Base-by-base conservation (phyloP, 2,797 vertebrate genomes). In the Gobio occitaniae region DNA sequence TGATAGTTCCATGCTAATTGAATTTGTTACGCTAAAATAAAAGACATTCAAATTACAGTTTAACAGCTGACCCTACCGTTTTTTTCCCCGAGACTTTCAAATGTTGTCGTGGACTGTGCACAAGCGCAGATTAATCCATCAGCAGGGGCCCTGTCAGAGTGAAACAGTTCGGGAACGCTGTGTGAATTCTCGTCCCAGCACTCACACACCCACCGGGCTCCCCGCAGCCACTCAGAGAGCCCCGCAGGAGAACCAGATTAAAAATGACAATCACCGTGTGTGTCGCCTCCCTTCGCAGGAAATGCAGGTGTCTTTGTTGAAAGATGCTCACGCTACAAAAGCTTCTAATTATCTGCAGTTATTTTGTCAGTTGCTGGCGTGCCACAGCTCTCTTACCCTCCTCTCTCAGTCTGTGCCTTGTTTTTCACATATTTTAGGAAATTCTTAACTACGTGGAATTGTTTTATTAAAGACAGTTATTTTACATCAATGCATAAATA, bases 251-350 rank as follows among this genome's bases (percentile, higher is more conserved):
- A 83, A 88, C 90, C 88, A 95, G 93, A 95, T 95, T 94, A 95
- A 95, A 95, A 94, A 95, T 95, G 94, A 95, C 94, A 95, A 94
- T 95, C 94, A 94, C 93, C 94, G 91, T 89, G 93, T 93, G 95
- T 92, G 93, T 90, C 93, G 91, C 92, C 92, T 91, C 92, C 92
- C 93, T 92, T 94, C 91, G 91, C 94, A 92, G 94, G 95, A 95
- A 95, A 93, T 93, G 93, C 95, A 96, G 95, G 95, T 96, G 95
- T 94, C 94, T 95, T 95, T 95, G 94, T 95, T 94, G 94, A 94
- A 95, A 95, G 93, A 94, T 93, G 94, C 93, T 93, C 94, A 86
- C 93, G 88, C 92, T 94, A 95, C 94, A 95, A 95, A 95, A 95
- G 93, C 93, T 93, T 92, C 94, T 95, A 95, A 96, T 95, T 96